Evolutionary conservation across 2,113 vertebrate genomes (phyloP).

Genomic region (Amphiprion percula): DNA sequence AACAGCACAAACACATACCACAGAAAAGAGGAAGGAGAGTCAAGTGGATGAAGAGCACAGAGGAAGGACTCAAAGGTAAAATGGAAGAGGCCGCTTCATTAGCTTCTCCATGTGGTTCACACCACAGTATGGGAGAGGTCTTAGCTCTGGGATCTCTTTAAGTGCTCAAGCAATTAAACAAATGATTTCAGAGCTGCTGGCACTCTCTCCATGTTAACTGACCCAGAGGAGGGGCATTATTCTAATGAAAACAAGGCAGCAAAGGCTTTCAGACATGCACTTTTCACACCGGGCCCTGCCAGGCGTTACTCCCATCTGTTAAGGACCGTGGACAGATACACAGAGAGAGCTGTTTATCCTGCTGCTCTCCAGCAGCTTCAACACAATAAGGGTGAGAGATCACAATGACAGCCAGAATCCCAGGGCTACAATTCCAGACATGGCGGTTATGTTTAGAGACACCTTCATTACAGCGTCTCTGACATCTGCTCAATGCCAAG

Average conservation of each 20-base stretch:
- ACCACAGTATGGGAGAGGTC: slow-evolving; percentile 39
- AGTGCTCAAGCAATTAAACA: slow-evolving; percentile 46
- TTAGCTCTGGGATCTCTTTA: slow-evolving; percentile 48
- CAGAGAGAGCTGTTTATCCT: no score
- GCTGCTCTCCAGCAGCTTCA: neutral
- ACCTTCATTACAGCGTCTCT: neutral
- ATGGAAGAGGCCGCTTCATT: slow-evolving; percentile 38
- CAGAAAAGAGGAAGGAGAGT: slow-evolving; percentile 5
- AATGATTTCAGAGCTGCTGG: slow-evolving; percentile 31
- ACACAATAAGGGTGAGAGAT: neutral
- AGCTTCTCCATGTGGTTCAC: slow-evolving; percentile 25
- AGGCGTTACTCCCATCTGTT: slow-evolving; percentile 8
- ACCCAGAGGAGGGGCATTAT: slow-evolving; percentile 24
- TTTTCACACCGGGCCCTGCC: slow-evolving; percentile 33
- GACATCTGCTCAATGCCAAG: neutral
- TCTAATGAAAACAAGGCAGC: slow-evolving; percentile 23
- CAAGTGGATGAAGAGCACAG: slow-evolving; percentile 17
- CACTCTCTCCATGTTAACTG: slow-evolving; percentile 14
- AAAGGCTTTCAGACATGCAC: slow-evolving; percentile 26
- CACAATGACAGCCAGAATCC: slow-evolving; percentile 1
- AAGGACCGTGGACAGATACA: neutral
- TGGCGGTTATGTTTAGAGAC: slow-evolving; percentile 16
- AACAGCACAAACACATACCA: slow-evolving; percentile 13
- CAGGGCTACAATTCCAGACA: slow-evolving; percentile 12
- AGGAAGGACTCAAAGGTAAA: slow-evolving; percentile 32